Percentiles rank a stretch among this genome's conserved stretches.
Conservation (phyloP, 2,797 vertebrate species). For the Anisognathus igniventris region DNA sequence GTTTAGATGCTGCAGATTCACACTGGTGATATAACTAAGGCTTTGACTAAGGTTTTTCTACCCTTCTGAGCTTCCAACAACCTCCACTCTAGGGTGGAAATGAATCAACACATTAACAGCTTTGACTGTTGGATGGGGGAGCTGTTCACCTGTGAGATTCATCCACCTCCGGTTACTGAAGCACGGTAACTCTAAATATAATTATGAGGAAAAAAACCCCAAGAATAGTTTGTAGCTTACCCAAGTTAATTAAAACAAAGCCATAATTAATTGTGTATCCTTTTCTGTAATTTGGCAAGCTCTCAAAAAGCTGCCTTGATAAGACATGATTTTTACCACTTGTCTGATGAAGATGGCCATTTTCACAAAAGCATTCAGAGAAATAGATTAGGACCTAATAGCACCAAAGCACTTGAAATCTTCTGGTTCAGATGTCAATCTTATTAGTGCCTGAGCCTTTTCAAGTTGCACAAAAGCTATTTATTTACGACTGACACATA, state of each 20-base stretch:
- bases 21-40: not conserved
- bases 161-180: not conserved
- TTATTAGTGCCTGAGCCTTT: constrained; percentile 51
- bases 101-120: not conserved
- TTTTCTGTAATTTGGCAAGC: not conserved
- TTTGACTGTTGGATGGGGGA: not conserved
- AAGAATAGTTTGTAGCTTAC: not conserved
- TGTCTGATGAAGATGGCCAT: not conserved
- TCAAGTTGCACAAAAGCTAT: constrained; percentile 60
- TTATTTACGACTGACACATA: constrained; percentile 58
- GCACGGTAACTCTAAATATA: not conserved
- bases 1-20: not conserved
- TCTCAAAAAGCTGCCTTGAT: constrained; percentile 3
- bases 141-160: not conserved
- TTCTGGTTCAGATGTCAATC: constrained; percentile 44
- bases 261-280: not conserved
- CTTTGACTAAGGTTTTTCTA: not conserved
- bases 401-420: constrained; percentile 34
- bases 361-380: constrained; percentile 29
- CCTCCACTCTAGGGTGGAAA: not conserved
- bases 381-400: constrained; percentile 28
- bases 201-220: not conserved
- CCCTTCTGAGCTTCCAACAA: not conserved
- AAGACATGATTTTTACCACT: not conserved
- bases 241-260: not conserved